Conservation (phyloP, 1,140 invertebrate genomes). For the Asobara japonica region DNA sequence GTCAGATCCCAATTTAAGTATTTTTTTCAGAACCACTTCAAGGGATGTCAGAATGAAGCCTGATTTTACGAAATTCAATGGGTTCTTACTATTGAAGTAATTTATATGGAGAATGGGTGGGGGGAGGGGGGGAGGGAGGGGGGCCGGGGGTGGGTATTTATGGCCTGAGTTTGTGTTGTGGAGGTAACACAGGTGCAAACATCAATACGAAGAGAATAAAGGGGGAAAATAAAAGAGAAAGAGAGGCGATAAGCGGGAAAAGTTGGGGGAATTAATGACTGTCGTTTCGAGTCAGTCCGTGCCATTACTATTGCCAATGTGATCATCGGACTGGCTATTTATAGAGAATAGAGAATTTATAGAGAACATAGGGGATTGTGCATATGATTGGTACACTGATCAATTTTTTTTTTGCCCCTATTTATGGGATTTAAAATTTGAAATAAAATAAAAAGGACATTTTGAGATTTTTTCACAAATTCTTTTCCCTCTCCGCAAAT, state of each 20-base stretch:
- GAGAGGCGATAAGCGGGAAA: background rate
- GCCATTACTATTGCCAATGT: background rate
- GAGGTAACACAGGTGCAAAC: background rate
- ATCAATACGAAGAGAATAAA: background rate
- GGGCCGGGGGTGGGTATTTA: background rate
- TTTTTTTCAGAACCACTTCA: too few relatives aligned
- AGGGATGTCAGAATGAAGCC: too few relatives aligned
- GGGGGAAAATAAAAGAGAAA: background rate
- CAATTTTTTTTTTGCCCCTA: too few relatives aligned
- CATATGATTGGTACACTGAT: too few relatives aligned
- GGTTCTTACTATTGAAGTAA: background rate
- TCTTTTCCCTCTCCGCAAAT: too few relatives aligned
- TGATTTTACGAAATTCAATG: background rate
- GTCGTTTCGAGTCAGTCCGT: background rate
- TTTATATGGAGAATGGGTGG: background rate
- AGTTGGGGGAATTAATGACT: background rate
- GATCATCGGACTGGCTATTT: background rate
- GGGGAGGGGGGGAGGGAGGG: background rate
- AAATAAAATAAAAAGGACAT: too few relatives aligned
- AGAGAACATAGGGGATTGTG: too few relatives aligned
- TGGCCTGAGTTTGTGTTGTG: background rate
- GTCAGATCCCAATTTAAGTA: too few relatives aligned
- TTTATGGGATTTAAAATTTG: too few relatives aligned
- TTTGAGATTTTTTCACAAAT: too few relatives aligned
- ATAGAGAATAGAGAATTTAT: too few relatives aligned